Evolutionary conservation across 2,888 invertebrate species (phyloP), one percentile per base, ranked within the genome.

Genomic region (Ganaspis brasiliensis): DNA sequence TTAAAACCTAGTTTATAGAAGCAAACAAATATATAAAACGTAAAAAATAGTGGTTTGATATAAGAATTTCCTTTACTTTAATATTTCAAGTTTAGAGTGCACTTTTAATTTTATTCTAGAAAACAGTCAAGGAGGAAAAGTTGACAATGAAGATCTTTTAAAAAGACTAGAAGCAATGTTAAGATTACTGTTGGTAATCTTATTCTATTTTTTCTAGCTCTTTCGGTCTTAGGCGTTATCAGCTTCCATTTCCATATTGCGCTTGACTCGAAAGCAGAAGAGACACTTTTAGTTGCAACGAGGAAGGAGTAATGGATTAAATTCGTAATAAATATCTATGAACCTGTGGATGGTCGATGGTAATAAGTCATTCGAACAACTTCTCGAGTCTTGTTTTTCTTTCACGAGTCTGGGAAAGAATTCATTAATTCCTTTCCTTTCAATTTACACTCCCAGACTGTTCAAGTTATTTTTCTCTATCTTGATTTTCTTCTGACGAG

Each of bases 221-320:
- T 49, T 49, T 67, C 45, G 24, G 45, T 45, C n/a, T 14, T 21
- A 37, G 21, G 40, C 45, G 14, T 67, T 67, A 67, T 67, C 67
- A 67, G 26, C 45, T 45, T 67, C 67, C 67, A 67, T 67, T 67
- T 67, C 67, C 67, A 67, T 67, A 67, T 67, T 67, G 67, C 24
- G 40, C 37, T 21, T 63, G 19, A 21, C 12, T 37, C 19, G 14
- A 19, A 40, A 63, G 31, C 59, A 31, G 59, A 26, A 19, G 63
- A 19, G 21, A 63, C 63, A 37, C n/a, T 40, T 24, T 49, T 24
- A 67, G 9, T n/a, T 67, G 45, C 5, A 67, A 67, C 8, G 40
- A 45, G 45, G 19, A 67, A 1, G 9, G 67, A 67, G 40, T 67
- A 67, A 67, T 67, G 45, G 67, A 67, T 67, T 26, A 67, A 45